phyloP scores from a whole-genome alignment of 2,888 invertebrate genomes.

The Thecophora atra region DNA sequence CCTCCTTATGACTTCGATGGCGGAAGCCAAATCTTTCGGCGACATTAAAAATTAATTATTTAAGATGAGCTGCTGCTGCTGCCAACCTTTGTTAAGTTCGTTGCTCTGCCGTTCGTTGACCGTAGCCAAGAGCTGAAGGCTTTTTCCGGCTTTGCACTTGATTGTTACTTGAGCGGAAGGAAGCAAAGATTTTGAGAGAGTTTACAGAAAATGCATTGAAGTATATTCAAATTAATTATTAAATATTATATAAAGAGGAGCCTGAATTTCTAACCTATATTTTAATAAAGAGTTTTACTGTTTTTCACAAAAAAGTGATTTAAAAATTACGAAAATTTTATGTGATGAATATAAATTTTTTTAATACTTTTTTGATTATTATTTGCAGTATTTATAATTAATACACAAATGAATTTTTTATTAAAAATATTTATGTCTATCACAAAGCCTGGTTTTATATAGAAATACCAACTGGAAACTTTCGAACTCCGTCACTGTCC shows the following conservation, averaged over 20 bases:
- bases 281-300: no score
- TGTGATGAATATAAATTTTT: no score
- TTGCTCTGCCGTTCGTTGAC: constrained; percentile 12
- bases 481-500: neutral
- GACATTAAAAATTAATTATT: constrained; percentile 30
- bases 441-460: no score
- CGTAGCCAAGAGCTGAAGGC: neutral
- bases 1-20: neutral
- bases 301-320: no score
- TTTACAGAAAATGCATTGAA: neutral
- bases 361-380: no score
- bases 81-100: constrained; percentile 8
- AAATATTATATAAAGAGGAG: neutral
- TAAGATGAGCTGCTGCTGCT: neutral
- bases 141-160: neutral
- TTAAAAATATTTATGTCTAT: no score
- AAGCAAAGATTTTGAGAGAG: neutral
- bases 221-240: neutral
- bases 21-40: constrained; percentile 19
- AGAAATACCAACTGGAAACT: neutral
- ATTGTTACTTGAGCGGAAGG: neutral
- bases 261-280: no score
- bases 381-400: no score
- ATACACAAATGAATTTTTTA: no score
- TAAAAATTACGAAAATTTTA: no score